Evolutionary conservation across 2,797 vertebrate genomes (phyloP), one percentile per base, ranked within the genome.

Genomic region (Cyclopterus lumpus): DNA sequence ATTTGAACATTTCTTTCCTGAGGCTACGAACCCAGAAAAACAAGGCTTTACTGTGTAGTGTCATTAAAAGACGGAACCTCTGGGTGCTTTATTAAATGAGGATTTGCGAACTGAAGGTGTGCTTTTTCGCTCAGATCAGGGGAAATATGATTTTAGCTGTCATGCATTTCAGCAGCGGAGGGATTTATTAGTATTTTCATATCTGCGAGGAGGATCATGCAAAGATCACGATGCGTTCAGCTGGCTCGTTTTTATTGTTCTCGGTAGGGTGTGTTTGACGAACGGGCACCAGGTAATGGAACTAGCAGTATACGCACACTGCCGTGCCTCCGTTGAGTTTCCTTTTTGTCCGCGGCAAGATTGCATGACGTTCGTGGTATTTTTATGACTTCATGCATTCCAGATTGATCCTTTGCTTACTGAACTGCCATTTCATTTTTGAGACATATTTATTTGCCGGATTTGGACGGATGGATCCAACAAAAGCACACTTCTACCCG

Each of bases 1-100:
- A 85, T 80, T 60, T 77, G 20, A 84, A 81, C 67, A 74, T 76
- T 80, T 77, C 38, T 75, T 26, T 78, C 73, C 72, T 3, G 3
- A 64, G 77, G 74, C 79, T 59, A 71, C 20, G 57, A 54, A 79
- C 57, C 67, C 24, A 64, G 70, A 16, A 49, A 67, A 42, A 61
- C 2, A 12, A 60, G n/a, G 48, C 30, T 54, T 81, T 58, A 46
- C 58, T 22, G n/a, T 75, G 57, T 60, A 59, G 53, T 44, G 44
- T 67, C 26, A 79, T 78, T 74, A 81, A 73, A 69, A 75, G 44
- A 80, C 36, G 70, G 74, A 79, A 80, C 61, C 66, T 70, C 20
- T 0, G 32, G 76, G 28, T 30, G 34, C 38, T 67, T 84, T 46
- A 74, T 84, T 82, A 73, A 84, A 67, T 34, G 24, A 78, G 15